Percentiles rank a stretch among this genome's conserved stretches.
These are phyloP conservation scores for Chlorospingus flavigularis DNA, from an alignment of 2,797 vertebrate species.

Conservation along the genomic window DNA sequence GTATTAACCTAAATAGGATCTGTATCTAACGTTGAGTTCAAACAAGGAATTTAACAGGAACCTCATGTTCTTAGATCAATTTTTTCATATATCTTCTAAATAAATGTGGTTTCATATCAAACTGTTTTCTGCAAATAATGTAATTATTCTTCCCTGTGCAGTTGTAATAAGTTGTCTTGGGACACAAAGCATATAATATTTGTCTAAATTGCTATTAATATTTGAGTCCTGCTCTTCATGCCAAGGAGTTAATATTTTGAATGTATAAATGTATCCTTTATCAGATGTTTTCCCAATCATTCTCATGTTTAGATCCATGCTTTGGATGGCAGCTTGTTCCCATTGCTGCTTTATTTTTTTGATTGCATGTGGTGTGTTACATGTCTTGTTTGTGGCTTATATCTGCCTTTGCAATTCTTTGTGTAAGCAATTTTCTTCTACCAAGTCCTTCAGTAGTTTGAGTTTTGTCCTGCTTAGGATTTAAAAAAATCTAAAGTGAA, in stretches of 20 bases:
- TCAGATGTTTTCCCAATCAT: background rate
- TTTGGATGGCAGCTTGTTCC: background rate
- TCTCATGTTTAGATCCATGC: background rate
- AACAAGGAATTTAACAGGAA: background rate
- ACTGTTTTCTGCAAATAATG: background rate
- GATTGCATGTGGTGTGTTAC: accelerated
- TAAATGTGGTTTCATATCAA: background rate
- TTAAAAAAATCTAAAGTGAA: background rate
- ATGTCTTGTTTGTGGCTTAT: background rate
- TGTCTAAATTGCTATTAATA: background rate
- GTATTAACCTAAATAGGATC: background rate
- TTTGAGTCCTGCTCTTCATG: background rate
- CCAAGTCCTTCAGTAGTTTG: background rate
- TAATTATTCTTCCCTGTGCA: background rate
- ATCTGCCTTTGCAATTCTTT: background rate
- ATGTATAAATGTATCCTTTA: background rate
- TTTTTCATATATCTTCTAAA: accelerated
- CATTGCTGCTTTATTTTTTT: background rate
- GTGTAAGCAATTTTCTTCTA: background rate
- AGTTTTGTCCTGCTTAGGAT: background rate
- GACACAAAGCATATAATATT: background rate
- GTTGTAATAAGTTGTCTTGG: background rate
- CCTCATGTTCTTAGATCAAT: background rate
- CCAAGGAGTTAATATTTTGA: background rate
- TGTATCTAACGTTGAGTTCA: background rate